These are phyloP conservation scores for Tursiops truncatus DNA, from an alignment of 2,113 vertebrate species.

Conservation along the genomic window DNA sequence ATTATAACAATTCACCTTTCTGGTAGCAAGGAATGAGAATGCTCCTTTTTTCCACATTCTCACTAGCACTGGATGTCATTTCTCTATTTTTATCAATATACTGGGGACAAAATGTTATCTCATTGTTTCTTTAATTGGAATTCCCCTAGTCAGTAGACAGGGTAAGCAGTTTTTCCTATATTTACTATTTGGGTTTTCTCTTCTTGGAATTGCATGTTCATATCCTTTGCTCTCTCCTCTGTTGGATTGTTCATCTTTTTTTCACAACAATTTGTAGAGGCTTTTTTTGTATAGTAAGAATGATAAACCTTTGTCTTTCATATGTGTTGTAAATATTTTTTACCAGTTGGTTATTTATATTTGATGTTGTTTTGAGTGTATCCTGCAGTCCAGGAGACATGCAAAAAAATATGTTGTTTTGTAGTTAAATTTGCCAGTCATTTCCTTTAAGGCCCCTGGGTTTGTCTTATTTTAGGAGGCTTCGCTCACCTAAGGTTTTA, in stretches of 20 bases:
- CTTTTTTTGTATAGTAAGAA: background rate
- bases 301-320: background rate
- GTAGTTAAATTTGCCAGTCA: slow-evolving; percentile 11
- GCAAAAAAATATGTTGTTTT: background rate
- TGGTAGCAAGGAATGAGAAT: background rate
- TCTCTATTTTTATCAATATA: background rate
- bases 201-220: slow-evolving; percentile 3
- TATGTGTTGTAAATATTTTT: background rate
- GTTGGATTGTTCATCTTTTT: background rate
- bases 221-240: background rate
- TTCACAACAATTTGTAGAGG: background rate
- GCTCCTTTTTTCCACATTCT: background rate
- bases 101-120: background rate
- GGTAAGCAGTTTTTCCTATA: background rate
- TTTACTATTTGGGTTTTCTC: background rate
- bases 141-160: background rate
- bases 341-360: background rate
- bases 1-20: background rate
- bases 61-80: background rate
- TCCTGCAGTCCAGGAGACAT: background rate
- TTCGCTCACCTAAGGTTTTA: background rate
- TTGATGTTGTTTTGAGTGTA: background rate
- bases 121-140: slow-evolving; percentile 6
- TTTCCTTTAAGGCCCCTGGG: background rate
- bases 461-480: background rate